A percentile compares a stretch with the other conserved stretches of the same genome.
Conservation (phyloP, 2,888 invertebrate species). For the Cactoblastis cactorum region DNA sequence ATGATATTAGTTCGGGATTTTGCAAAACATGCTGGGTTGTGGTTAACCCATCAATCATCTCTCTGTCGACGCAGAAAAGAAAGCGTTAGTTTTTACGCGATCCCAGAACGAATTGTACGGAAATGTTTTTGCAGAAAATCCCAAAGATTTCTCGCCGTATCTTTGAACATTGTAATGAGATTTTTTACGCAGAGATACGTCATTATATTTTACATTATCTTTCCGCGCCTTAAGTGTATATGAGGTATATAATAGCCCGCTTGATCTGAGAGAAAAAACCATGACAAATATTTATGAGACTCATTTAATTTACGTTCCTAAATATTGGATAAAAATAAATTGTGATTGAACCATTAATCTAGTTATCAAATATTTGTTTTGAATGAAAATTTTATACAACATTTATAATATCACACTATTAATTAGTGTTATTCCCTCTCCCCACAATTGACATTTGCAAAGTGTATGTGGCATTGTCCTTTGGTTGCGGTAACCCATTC, state of each 20-base stretch:
- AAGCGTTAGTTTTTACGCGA: constrained; percentile 13
- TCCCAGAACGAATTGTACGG: constrained; percentile 1
- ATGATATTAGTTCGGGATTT: constrained; percentile 14
- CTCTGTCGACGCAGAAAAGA: constrained; percentile 12
- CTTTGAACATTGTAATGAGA: neutral
- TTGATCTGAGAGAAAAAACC: too few species aligned
- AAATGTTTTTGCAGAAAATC: constrained; percentile 6
- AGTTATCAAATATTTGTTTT: too few species aligned
- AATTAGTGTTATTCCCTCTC: too few species aligned
- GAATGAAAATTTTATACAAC: too few species aligned
- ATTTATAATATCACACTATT: too few species aligned
- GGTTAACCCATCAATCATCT: constrained; percentile 13
- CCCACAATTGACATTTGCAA: too few species aligned
- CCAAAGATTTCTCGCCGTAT: neutral
- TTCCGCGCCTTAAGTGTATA: neutral
- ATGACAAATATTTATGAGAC: too few species aligned
- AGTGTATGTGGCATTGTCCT: too few species aligned
- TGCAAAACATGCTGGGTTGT: constrained; percentile 12
- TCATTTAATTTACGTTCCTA: neutral
- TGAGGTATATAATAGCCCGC: neutral
- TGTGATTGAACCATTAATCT: too few species aligned
- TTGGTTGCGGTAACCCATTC: too few species aligned
- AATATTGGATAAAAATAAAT: too few species aligned
- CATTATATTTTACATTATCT: neutral
- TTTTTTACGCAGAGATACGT: constrained; percentile 13